Conservation (phyloP, 2,888 invertebrate species). For the Dasysyrphus tricinctus region DNA sequence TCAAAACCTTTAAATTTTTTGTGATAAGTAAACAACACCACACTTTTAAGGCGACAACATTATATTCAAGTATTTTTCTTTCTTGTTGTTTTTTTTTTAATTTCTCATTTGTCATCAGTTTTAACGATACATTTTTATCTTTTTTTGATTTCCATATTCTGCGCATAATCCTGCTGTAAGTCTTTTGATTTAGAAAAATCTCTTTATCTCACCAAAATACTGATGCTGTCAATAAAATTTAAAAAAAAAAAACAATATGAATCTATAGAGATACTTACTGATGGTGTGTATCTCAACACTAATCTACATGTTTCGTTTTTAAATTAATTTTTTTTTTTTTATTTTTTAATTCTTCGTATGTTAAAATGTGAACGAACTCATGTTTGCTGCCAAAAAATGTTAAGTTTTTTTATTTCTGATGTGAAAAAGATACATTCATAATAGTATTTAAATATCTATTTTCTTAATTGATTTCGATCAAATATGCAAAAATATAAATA, state of each 20-base stretch:
- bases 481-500: constrained; percentile 9
- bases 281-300: constrained; percentile 33
- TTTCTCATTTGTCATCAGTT: constrained; percentile 33
- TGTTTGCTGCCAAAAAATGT: constrained; percentile 40
- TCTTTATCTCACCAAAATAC: constrained; percentile 23
- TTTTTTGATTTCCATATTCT: constrained; percentile 40
- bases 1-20: constrained; percentile 23
- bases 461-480: constrained; percentile 62
- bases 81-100: constrained; percentile 16
- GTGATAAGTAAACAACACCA: constrained; percentile 40
- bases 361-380: constrained; percentile 70
- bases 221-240: constrained; percentile 45
- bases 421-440: constrained; percentile 20
- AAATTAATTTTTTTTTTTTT: constrained; percentile 8
- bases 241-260: neutral
- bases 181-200: constrained; percentile 13
- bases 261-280: constrained; percentile 34
- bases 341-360: neutral
- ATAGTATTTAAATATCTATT: constrained; percentile 24
- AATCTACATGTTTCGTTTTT: constrained; percentile 50
- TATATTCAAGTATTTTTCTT: neutral
- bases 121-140: constrained; percentile 23
- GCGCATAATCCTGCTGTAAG: constrained; percentile 42
- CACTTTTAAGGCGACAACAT: constrained; percentile 11
- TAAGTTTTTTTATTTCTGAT: neutral